Evolutionary conservation across 2,797 vertebrate species (phyloP).

Genomic region (Diceros bicornis): DNA sequence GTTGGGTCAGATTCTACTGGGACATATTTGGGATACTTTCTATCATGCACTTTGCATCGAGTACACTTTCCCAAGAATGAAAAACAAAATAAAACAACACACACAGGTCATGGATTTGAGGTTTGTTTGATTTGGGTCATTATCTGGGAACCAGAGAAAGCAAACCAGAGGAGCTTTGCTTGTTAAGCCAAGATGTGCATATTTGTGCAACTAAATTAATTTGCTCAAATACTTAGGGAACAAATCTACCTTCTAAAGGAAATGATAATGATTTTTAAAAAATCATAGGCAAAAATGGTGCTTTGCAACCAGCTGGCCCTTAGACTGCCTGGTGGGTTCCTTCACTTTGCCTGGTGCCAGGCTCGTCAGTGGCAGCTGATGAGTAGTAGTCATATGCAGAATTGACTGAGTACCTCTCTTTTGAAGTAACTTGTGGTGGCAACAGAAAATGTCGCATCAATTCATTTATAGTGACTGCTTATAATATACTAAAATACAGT

Average conservation of each 20-base stretch:
- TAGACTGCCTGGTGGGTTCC: fast-evolving
- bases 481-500: not conserved
- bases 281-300: not conserved
- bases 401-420: not conserved
- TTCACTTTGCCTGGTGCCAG: not conserved
- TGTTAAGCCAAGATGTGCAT: too few species aligned
- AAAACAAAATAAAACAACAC: not conserved
- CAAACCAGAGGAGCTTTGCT: not conserved
- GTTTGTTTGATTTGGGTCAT: slow-evolving; percentile 18
- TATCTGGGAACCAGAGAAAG: not conserved
- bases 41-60: not conserved
- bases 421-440: not conserved
- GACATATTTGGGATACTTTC: not conserved
- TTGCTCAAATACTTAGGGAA: not conserved
- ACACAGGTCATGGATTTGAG: not conserved
- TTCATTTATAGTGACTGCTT: not conserved
- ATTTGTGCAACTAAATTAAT: not conserved
- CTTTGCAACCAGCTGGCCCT: not conserved
- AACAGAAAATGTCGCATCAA: not conserved
- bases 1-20: not conserved
- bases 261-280: not conserved
- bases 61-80: not conserved
- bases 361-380: not conserved
- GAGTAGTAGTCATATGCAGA: not conserved
- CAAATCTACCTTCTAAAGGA: not conserved